phyloP scores from a whole-genome alignment of 2,113 vertebrate species.

The Loxodonta africana region DNA sequence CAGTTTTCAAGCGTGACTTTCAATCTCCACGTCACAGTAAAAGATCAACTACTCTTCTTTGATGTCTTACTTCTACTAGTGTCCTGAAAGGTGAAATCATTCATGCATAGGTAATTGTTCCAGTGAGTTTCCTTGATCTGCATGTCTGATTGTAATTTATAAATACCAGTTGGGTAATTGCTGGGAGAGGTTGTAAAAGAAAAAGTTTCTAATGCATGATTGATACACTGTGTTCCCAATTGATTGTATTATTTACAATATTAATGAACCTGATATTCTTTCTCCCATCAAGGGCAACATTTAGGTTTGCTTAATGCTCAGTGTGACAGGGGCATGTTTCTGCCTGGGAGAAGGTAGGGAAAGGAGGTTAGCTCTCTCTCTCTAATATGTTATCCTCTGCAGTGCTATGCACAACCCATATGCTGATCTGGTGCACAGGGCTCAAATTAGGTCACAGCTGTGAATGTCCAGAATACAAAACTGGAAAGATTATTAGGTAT shows the following conservation, averaged over 20 bases:
- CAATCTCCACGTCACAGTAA: not conserved
- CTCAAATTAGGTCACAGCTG: constrained; percentile 53
- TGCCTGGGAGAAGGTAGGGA: not conserved
- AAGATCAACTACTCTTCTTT: constrained; percentile 63
- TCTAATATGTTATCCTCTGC: not conserved
- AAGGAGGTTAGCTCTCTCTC: not conserved
- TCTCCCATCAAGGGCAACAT: constrained; percentile 28
- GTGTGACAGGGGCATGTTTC: not conserved
- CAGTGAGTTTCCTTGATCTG: constrained; percentile 62
- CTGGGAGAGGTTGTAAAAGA: constrained; percentile 67
- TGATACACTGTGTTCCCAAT: constrained; percentile 53
- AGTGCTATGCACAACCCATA: not conserved
- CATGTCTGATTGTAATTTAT: constrained; percentile 62
- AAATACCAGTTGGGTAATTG: constrained; percentile 73
- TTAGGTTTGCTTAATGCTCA: constrained; percentile 47
- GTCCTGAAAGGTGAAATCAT: constrained; percentile 71
- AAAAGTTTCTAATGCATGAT: constrained; percentile 68
- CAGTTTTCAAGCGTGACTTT: constrained; percentile 25
- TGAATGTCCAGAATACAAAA: constrained; percentile 16
- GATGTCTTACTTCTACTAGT: constrained; percentile 67
- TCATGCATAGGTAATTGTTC: constrained; percentile 69
- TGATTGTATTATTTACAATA: constrained; percentile 78
- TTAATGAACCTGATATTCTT: constrained; percentile 72
- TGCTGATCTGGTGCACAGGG: not conserved
- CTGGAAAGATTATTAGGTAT: constrained; percentile 3